Evolutionary conservation across 2,888 invertebrate genomes (phyloP), one percentile per base, ranked within the genome.

Genomic region (Plebejus melissa): DNA sequence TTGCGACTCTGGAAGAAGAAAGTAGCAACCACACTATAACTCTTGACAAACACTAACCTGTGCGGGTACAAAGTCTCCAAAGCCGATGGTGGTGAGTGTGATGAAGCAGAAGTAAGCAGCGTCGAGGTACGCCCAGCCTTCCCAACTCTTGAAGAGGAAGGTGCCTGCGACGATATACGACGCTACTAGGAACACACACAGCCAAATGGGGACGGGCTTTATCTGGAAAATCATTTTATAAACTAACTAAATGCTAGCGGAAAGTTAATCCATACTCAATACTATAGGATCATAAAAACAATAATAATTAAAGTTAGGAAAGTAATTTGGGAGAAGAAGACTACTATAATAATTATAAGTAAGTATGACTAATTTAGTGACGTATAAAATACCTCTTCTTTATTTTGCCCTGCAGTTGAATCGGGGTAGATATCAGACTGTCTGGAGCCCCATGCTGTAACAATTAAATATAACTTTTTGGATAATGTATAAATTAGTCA

Each of bases 71-170:
- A 97, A 97, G 87, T 98, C 98, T 0, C 98, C 98, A 83, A 98
- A 98, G 22, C 98, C 98, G 77, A 98, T 98, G 1, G 98, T 98
- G 36, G 98, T 98, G 79, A 98, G 94, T 0, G 98, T 98, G 82
- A 98, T 98, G 91, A 98, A 98, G 88, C 98, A 98, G 90, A 98
- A 98, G 88, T 98, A 98, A 1, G 98, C 97, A 0, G 98, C 96
- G 86, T 98, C 98, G 77, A 98, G 94, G 83, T 97, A 97, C 0
- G 95, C 94, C 98, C 98, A 98, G 32, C 94, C 90, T 89, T 98
- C 98, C 97, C 98, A 98, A 72, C 95, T 94, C 81, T 95, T 95
- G 90, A 98, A 98, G 11, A 98, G 94, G 82, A 96, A 97, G 1
- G 98, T 98, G 16, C 98, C 98, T 0, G 96, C 97, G 76, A 98